Conservation (phyloP, 2,797 vertebrate species). For the Momotus momota region DNA sequence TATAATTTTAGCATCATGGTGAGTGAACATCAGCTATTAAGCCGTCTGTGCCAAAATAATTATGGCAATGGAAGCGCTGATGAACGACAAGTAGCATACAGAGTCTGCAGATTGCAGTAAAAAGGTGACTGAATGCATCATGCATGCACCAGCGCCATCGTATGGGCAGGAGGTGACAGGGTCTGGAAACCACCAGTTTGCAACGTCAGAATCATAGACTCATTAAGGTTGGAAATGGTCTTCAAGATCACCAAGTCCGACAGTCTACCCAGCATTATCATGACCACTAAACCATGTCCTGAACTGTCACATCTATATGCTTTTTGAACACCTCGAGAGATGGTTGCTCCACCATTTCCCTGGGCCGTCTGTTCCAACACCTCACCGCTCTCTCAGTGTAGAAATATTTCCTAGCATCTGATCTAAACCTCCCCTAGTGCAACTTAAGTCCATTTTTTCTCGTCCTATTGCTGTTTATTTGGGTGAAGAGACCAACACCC, state of each 20-base stretch:
- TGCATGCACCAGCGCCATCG: not conserved
- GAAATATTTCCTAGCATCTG: too few relatives aligned
- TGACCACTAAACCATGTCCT: too few relatives aligned
- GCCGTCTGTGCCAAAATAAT: not conserved
- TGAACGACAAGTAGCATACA: fast-evolving
- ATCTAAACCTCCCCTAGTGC: too few relatives aligned
- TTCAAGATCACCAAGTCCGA: not conserved
- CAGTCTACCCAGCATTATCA: too few relatives aligned
- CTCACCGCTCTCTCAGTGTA: too few relatives aligned
- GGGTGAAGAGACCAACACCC: not conserved
- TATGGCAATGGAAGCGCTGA: not conserved
- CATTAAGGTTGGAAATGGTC: not conserved
- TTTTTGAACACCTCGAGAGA: too few relatives aligned
- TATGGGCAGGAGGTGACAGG: not conserved
- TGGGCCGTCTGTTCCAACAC: too few relatives aligned
- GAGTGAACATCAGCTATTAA: not conserved
- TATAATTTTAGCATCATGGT: not conserved
- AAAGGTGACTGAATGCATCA: fast-evolving
- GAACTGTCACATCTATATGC: too few relatives aligned
- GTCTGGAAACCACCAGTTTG: not conserved
- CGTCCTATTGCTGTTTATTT: not conserved
- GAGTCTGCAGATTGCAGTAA: fast-evolving
- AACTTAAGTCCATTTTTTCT: not conserved
- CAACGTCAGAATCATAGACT: not conserved
- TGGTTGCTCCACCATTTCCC: too few relatives aligned